Evolutionary conservation across 2,113 vertebrate species (phyloP), one percentile per base, ranked within the genome.

Genomic region (Colinus virginianus): DNA sequence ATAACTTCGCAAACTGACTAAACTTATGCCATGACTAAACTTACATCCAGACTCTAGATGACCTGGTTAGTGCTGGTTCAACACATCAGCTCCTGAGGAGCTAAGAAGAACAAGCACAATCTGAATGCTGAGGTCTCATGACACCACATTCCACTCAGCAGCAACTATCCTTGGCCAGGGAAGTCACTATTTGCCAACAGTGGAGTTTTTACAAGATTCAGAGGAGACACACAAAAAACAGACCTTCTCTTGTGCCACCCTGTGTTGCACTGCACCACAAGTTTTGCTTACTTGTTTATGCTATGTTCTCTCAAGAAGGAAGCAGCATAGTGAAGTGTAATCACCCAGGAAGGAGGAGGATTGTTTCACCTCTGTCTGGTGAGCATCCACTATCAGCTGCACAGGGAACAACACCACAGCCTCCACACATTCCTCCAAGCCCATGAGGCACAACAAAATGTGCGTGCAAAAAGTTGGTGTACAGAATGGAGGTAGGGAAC

Each of bases 121-220:
- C 45, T 18, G 59, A 61, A 30, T 0, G 1, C n/a, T 21, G 30
- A 64, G 69, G 49, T 23, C 18, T 7, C 0, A 0, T 28, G 16
- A 21, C 30, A 34, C 61, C 56, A 11, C 34, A 1, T 59, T 28
- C 6, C 38, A 14, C 21, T 7, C 6, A 28, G 43, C 58, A 46
- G 6, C 1, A 3, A 30, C 71, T 61, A 15, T 10, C 25, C 10
- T 1, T 32, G 49, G 28, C 6, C 63, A 72, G 25, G 55, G 32
- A 55, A 69, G 13, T 23, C 34, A 5, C 3, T 18, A 10, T 1
- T 16, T 53, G 45, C 13, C 0, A 2, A 8, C 14, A 23, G 66
- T 42, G 46, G 32, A 78, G 25, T 19, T 43, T 53, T 40, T 13
- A 2, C 10, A 46, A 36, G 55, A 48, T 48, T 43, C 46, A 38